Base-by-base conservation (phyloP, 2,888 invertebrate genomes). In the Lutraria lutraria region DNA sequence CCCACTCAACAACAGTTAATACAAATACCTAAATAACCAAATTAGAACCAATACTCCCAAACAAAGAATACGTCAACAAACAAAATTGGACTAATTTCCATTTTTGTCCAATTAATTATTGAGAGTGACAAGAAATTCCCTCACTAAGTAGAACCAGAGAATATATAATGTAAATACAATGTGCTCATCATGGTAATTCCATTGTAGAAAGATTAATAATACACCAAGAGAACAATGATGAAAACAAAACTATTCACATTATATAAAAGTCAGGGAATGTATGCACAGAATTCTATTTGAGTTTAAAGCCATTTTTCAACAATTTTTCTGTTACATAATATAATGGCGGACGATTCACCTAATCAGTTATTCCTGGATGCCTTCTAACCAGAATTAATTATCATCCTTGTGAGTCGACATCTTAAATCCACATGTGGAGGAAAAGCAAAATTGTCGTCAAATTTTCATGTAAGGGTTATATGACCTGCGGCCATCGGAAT, bases 51-150 rank as follows among this genome's bases (percentile, higher is more conserved):
- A 72, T 29, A 31, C 72, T 72, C 72, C 31, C 72, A 13, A 72
- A 72, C 72, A 72, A 72, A 72, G 31, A 72, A 72, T 31, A 31
- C 31, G 31, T 72, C 72, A 72, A 72, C 56, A 56, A 29, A 31
- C 29, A 31, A 72, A 13, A 72, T 29, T 72, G 72, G 72, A 72
- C 31, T 31, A 72, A 72, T 72, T 72, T 72, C 72, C 72, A 72
- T 72, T 19, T 72, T 72, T 72, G 72, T 72, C 12, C 72, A 72
- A 72, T 72, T 72, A 72, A 72, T 72, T 72, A 72, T 29, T 12
- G 10, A 4, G 16, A 72, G 72, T 72, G 72, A 72, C 72, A 29
- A 13, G 72, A 72, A 29, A 31, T n/a, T 72, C 31, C 31, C 29
- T 15, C 13, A n/a, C 29, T n/a, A 10, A 29, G 12, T 72, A 31